Evolutionary conservation across 1,140 invertebrate genomes (phyloP).

Genomic region (Eriosoma lanigerum): DNA sequence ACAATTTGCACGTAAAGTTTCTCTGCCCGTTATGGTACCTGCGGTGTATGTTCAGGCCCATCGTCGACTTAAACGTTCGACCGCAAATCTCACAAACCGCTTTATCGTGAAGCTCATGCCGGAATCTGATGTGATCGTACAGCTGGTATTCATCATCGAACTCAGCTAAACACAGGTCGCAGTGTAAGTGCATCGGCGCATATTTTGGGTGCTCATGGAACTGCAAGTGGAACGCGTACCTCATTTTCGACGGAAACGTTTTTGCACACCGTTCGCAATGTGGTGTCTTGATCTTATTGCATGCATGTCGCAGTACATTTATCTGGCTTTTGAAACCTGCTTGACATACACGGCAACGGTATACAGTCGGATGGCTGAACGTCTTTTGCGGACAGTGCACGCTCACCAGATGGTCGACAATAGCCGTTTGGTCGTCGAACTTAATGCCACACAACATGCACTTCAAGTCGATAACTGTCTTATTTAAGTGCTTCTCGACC

Average conservation of each 20-base stretch:
- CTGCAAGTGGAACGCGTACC: slow-evolving; percentile 52
- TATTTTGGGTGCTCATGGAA: slow-evolving; percentile 41
- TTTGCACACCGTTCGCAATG: slow-evolving; percentile 38
- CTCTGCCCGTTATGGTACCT: slow-evolving; percentile 49
- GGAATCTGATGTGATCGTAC: slow-evolving; percentile 53
- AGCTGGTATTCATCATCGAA: slow-evolving; percentile 47
- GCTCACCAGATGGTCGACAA: neutral
- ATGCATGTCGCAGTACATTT: slow-evolving; percentile 51
- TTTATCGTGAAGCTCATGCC: slow-evolving; percentile 47
- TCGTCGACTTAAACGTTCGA: slow-evolving; percentile 49
- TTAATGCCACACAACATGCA: neutral
- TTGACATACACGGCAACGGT: slow-evolving; percentile 49
- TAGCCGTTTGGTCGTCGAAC: neutral
- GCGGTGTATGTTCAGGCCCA: slow-evolving; percentile 51
- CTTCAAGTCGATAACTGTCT: neutral
- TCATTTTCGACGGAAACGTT: slow-evolving; percentile 52
- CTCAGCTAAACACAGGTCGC: slow-evolving; percentile 51
- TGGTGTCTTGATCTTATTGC: slow-evolving; percentile 27
- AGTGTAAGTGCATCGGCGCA: slow-evolving; percentile 49
- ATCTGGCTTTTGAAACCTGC: slow-evolving; percentile 50
- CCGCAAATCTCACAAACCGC: slow-evolving; percentile 48
- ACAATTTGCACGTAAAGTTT: slow-evolving; percentile 54
- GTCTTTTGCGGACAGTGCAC: slow-evolving; percentile 22
- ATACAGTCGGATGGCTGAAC: slow-evolving; percentile 48
- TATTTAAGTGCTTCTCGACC: neutral